Evolutionary conservation across 2,113 vertebrate species (phyloP), one percentile per base, ranked within the genome.

Genomic region (Antigone vipio): DNA sequence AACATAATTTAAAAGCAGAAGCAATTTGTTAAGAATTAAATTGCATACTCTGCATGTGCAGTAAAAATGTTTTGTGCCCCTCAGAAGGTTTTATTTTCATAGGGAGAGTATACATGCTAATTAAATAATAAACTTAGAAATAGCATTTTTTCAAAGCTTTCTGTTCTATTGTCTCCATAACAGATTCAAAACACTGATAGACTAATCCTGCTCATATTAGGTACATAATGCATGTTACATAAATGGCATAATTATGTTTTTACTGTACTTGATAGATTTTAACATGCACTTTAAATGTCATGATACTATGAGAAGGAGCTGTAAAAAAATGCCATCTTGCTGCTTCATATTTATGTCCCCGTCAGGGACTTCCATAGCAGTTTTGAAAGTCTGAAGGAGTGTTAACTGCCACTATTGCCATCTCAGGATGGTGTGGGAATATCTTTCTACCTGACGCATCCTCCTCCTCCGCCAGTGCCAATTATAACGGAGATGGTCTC

Each of bases 41-140:
- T 42, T 89, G 32, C 38, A 32, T 67, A n/a, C 14, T 67, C 42
- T 58, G 8, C 8, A 73, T 32, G 23, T 69, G 56, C 56, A 80
- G 16, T 66, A 91, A 93, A 92, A 94, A 38, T 52, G 17, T 63
- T 87, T 74, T 68, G 8, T 91, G 29, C 11, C 47, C 7, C n/a
- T 69, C 22, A 55, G 84, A 95, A 76, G 29, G 21, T 89, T 96
- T 96, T 88, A n/a, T 91, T 96, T 97, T 90, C 55, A 93, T 86
- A 74, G 19, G 15, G 18, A 83, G 12, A 44, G 17, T 50, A 68
- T 64, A 66, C 7, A 45, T 66, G 35, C 26, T 95, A 93, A 92
- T 93, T 96, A 79, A 92, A 95, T 78, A 92, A 91, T 80, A 94
- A 94, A 95, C 58, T 80, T 59, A 27, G 40, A 82, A 87, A 95